Conservation (phyloP, 2,113 vertebrate species). For the Podarcis cretensis region DNA sequence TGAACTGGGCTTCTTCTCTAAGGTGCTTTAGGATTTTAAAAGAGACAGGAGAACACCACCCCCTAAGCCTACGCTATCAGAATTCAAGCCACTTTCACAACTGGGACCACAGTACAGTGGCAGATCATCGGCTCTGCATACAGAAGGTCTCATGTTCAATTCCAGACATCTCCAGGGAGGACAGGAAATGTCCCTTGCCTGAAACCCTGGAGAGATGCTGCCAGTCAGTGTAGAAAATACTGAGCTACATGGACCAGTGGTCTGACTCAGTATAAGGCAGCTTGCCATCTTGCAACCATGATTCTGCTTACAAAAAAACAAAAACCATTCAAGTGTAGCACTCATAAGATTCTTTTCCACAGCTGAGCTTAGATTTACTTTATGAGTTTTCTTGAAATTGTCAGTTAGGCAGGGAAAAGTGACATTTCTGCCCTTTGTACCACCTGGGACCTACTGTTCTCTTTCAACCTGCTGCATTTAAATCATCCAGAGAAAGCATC, state of each 20-base stretch:
- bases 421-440: constrained; percentile 64
- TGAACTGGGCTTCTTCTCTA: not conserved
- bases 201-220: too few species aligned
- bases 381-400: constrained; percentile 55
- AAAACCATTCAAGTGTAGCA: constrained; percentile 42
- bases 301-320: constrained; percentile 32
- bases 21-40: not conserved
- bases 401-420: constrained; percentile 40
- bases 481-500: constrained; percentile 53
- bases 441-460: constrained; percentile 60
- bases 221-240: too few species aligned
- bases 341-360: constrained; percentile 57
- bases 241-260: too few species aligned
- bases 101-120: too few species aligned
- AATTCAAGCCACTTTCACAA: constrained; percentile 46
- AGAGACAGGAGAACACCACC: not conserved
- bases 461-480: constrained; percentile 21
- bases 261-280: too few species aligned
- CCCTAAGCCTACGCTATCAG: constrained; percentile 9
- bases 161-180: too few species aligned
- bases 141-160: too few species aligned
- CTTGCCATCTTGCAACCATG: too few species aligned
- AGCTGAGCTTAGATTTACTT: constrained; percentile 54
- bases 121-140: too few species aligned
- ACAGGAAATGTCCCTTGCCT: too few species aligned